Evolutionary conservation across 2,797 vertebrate genomes (phyloP), one percentile per base, ranked within the genome.

Genomic region (Galaxias olidus): DNA sequence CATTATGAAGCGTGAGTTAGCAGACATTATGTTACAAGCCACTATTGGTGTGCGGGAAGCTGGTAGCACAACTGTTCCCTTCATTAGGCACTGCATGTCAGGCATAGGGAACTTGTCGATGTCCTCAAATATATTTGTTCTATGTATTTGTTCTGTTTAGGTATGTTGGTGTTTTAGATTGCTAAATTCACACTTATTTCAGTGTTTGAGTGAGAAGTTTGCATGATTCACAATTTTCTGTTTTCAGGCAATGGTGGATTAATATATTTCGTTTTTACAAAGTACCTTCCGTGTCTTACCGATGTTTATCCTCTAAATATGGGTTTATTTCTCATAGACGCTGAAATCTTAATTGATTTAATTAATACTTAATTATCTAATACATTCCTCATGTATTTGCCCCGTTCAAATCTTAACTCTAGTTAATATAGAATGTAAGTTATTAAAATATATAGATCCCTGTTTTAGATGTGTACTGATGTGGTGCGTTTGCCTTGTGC

Each of bases 1-100:
- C 15, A 17, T 4, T 47, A 10, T 14, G 18, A 41, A 41, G 14
- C 59, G 59, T 61, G 59, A 61, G 80, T 83, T 65, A 75, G 76
- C 62, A 54, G 19, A 44, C 68, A 66, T 63, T 56, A n/a, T 17
- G 8, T 59, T 59, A 45, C 69, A 50, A 15, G 53, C 10, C 5
- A 17, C 12, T 4, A n/a, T 41, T 14, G 14, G 0, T 55, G 46
- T 48, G n/a, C 20, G 30, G 18, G 11, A 13, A 46, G 10, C 47
- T 42, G 46, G 65, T 61, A 19, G 48, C 67, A 61, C 58, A 42
- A 9, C 10, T 13, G 12, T 30, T 59, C 9, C 14, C 20, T 61
- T 42, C 17, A 1, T 51, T 42, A 4, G 60, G 49, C 49, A 17
- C 49, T 9, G 4, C 14, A 50, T 40, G 17, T n/a, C n/a, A n/a